Percentiles rank a stretch among this genome's conserved stretches.
These are phyloP conservation scores for Carassius auratus DNA, from an alignment of 2,113 vertebrate species.

Conservation along the genomic window DNA sequence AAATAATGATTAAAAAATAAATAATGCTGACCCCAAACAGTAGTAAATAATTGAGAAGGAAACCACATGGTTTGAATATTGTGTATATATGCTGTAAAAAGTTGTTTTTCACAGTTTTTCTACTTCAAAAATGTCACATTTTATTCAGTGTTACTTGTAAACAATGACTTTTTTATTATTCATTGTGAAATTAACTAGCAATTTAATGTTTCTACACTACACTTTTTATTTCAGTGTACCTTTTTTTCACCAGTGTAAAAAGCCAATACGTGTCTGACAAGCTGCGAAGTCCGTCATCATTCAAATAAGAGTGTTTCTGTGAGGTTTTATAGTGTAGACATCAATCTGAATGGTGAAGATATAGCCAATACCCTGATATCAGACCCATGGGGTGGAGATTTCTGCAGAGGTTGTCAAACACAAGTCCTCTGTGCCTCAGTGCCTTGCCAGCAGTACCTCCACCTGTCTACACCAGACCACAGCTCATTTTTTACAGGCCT, in stretches of 20 bases:
- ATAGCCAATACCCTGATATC: background rate
- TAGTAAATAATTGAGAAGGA: background rate
- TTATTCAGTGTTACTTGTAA: too few species aligned
- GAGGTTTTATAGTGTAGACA: background rate
- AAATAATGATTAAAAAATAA: background rate
- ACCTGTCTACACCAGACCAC: conserved; percentile 20
- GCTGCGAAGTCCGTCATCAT: conserved; percentile 11
- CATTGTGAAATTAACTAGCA: too few species aligned
- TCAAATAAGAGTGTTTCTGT: background rate
- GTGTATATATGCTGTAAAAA: too few species aligned
- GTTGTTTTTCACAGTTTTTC: too few species aligned
- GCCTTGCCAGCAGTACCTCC: conserved; percentile 18
- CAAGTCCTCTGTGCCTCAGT: background rate
- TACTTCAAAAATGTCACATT: too few species aligned
- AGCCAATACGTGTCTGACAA: conserved; percentile 17
- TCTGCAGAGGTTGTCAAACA: conserved; percentile 35
- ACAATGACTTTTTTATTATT: too few species aligned
- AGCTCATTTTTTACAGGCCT: background rate
- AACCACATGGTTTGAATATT: background rate
- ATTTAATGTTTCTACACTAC: too few species aligned
- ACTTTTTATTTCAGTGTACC: background rate
- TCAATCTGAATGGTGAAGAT: conserved; percentile 8
- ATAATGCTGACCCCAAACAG: background rate
- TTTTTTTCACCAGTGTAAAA: background rate
- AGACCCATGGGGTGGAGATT: conserved; percentile 18